These are phyloP conservation scores for Chalcis sispes DNA, from an alignment of 2,888 invertebrate genomes.

Conservation along the genomic window DNA sequence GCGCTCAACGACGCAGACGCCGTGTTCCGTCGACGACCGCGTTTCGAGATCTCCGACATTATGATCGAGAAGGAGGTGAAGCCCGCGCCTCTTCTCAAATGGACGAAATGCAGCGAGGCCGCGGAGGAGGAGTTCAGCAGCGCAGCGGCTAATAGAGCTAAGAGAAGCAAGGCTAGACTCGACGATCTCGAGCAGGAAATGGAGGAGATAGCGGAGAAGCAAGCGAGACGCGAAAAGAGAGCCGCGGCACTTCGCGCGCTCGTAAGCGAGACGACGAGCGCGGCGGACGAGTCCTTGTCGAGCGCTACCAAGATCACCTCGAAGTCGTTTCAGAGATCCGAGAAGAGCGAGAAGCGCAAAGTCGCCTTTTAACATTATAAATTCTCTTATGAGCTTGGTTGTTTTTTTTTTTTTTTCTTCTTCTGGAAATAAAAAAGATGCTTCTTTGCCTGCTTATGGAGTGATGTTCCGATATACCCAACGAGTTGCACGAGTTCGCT, in stretches of 20 bases:
- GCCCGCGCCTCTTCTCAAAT: slow-evolving; percentile 77
- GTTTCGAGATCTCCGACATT: slow-evolving; percentile 13
- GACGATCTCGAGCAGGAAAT: slow-evolving; percentile 86
- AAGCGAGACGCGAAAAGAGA: slow-evolving; percentile 83
- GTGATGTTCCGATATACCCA: too few species aligned
- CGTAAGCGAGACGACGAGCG: slow-evolving; percentile 79
- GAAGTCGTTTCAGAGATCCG: slow-evolving; percentile 63
- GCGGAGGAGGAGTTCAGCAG: slow-evolving; percentile 77
- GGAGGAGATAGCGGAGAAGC: slow-evolving; percentile 83
- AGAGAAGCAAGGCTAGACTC: slow-evolving; percentile 82
- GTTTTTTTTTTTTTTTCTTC: too few species aligned
- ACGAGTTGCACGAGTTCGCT: too few species aligned
- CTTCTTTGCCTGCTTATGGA: too few species aligned
- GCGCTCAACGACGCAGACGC: slow-evolving; percentile 78
- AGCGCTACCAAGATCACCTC: slow-evolving; percentile 65
- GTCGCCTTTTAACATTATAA: slow-evolving; percentile 71
- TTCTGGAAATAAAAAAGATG: too few species aligned
- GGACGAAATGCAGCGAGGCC: slow-evolving; percentile 79
- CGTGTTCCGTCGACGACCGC: slow-evolving; percentile 66
- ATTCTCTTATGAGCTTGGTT: too few species aligned
- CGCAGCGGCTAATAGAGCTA: slow-evolving; percentile 82
- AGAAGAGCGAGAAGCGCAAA: slow-evolving; percentile 71
- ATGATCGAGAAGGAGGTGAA: too few species aligned
- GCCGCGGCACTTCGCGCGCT: slow-evolving; percentile 84
- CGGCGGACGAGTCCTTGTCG: slow-evolving; percentile 71